phyloP scores from a whole-genome alignment of 2,113 vertebrate species.

The Tachuris rubrigastra region DNA sequence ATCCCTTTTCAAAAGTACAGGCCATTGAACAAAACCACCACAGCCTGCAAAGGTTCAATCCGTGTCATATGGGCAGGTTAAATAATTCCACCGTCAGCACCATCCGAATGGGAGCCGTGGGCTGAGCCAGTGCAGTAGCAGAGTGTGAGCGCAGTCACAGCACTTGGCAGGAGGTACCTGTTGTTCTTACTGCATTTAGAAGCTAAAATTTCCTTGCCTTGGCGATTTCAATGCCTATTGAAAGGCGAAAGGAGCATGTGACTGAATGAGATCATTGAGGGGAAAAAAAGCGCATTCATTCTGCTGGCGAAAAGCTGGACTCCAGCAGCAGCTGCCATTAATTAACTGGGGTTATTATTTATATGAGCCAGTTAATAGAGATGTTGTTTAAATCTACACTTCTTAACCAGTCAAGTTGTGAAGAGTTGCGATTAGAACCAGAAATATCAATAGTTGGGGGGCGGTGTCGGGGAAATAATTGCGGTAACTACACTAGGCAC shows the following conservation, averaged over 20 bases:
- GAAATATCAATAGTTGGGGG: background rate
- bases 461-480: background rate
- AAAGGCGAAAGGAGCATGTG: conserved; percentile 1
- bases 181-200: background rate
- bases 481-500: background rate
- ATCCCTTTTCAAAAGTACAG: background rate
- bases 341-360: conserved; percentile 51
- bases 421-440: background rate
- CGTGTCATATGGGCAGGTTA: background rate
- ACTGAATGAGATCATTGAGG: conserved; percentile 23
- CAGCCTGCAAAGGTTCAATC: background rate
- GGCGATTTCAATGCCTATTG: background rate
- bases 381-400: background rate
- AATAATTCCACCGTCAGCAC: background rate
- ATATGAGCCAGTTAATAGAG: conserved; percentile 5
- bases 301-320: background rate
- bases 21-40: background rate
- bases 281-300: background rate
- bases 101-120: background rate
- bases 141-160: background rate
- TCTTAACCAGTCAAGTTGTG: background rate
- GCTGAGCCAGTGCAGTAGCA: background rate
- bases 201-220: background rate
- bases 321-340: conserved; percentile 34
- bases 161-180: conserved; percentile 9